phyloP scores from a whole-genome alignment of 2,888 invertebrate genomes.

The Cordilura impudica region DNA sequence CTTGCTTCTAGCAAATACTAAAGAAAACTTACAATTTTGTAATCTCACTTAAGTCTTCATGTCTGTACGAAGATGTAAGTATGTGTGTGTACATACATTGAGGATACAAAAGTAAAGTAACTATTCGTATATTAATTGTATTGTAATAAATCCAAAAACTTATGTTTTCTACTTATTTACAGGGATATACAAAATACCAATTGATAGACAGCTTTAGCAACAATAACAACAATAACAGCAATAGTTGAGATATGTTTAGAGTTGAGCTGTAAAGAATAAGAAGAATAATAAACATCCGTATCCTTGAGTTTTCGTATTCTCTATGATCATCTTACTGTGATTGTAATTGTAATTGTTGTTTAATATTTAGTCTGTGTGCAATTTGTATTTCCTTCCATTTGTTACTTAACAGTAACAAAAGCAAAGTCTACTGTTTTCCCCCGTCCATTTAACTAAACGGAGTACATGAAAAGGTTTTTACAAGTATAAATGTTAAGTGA shows the following conservation, averaged over 20 bases:
- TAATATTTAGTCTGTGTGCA: slow-evolving; percentile 68
- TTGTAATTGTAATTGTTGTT: slow-evolving; percentile 60
- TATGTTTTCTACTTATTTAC: neutral
- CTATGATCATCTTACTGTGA: slow-evolving; percentile 14
- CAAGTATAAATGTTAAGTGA: too few relatives aligned
- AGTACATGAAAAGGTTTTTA: too few relatives aligned
- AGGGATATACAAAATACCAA: slow-evolving; percentile 7
- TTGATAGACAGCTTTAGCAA: slow-evolving; percentile 37
- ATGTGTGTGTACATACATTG: neutral
- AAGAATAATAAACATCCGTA: slow-evolving; percentile 56
- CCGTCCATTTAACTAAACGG: too few relatives aligned
- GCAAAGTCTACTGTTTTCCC: neutral
- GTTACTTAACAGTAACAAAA: slow-evolving; percentile 5
- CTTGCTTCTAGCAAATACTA: neutral
- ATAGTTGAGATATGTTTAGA: neutral
- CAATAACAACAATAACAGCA: slow-evolving; percentile 9
- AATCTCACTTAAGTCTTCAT: too few relatives aligned
- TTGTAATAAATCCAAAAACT: slow-evolving; percentile 35
- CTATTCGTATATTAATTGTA: slow-evolving; percentile 25
- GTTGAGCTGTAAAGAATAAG: neutral
- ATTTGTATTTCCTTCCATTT: slow-evolving; percentile 63
- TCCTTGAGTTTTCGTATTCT: slow-evolving; percentile 24
- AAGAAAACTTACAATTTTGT: neutral
- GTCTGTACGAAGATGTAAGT: too few relatives aligned
- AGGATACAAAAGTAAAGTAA: neutral